phyloP scores from a whole-genome alignment of 2,888 invertebrate genomes.

The Nymphalis urticae region DNA sequence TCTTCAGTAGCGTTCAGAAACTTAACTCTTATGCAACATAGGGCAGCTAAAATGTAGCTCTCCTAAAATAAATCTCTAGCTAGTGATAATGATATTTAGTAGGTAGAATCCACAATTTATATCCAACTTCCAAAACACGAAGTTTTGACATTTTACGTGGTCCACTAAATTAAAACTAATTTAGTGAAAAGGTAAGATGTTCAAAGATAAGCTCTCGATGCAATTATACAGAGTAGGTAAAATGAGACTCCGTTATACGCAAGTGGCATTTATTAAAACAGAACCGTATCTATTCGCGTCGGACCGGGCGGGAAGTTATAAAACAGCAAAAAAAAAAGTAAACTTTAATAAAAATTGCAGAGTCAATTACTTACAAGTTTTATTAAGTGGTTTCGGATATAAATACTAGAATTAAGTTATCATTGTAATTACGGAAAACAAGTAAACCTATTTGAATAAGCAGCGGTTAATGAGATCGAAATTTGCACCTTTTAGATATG shows the following conservation, averaged over 20 bases:
- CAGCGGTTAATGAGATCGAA: conserved; percentile 18
- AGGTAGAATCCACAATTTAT: too few species aligned
- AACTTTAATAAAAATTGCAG: conserved; percentile 58
- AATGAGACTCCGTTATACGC: conserved; percentile 58
- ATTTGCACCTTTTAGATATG: background rate
- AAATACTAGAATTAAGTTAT: conserved; percentile 32
- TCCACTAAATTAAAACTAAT: background rate
- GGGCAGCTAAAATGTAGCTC: background rate
- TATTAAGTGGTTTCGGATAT: conserved; percentile 31
- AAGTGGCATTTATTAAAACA: conserved; percentile 64
- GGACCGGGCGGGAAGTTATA: conserved; percentile 53
- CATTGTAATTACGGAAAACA: conserved; percentile 27
- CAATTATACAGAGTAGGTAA: conserved; percentile 55
- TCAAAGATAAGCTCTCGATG: conserved; percentile 54
- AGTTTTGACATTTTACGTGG: conserved; percentile 3
- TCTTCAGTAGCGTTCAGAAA: conserved; percentile 37
- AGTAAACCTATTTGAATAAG: conserved; percentile 20
- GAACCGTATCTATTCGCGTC: conserved; percentile 49
- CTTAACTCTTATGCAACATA: conserved; percentile 16
- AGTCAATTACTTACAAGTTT: conserved; percentile 49
- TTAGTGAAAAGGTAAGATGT: conserved; percentile 35
- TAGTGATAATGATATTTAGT: background rate
- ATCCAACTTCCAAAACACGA: background rate
- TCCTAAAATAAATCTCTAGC: background rate
- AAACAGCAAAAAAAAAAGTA: conserved; percentile 50